Evolutionary conservation across 1,140 invertebrate genomes (phyloP).

Genomic region (Caenorhabditis elegans): DNA sequence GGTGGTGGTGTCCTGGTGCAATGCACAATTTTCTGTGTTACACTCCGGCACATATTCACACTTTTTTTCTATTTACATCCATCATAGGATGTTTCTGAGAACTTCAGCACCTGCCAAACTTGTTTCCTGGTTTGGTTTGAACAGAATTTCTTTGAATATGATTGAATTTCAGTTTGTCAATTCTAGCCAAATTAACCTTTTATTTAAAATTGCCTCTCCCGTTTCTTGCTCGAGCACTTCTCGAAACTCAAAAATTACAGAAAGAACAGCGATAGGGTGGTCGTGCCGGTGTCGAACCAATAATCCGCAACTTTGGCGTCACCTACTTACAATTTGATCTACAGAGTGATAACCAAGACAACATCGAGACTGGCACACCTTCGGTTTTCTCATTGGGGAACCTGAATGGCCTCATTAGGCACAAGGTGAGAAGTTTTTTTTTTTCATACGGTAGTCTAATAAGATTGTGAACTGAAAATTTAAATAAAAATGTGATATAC

Average conservation of each 20-base stretch:
- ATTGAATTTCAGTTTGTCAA: too few relatives aligned
- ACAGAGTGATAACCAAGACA: not conserved
- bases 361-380: slow-evolving; percentile 19
- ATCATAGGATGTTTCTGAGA: not conserved
- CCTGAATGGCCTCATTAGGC: slow-evolving; percentile 32
- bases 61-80: not conserved
- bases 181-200: too few relatives aligned
- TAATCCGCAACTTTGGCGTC: not conserved
- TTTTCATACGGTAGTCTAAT: not conserved
- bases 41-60: not conserved
- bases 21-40: not conserved
- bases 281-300: not conserved
- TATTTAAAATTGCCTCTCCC: too few relatives aligned
- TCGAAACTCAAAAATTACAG: too few relatives aligned
- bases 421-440: not conserved
- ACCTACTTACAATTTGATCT: not conserved
- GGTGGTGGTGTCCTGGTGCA: not conserved
- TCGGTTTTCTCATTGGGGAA: slow-evolving; percentile 24
- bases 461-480: too few relatives aligned
- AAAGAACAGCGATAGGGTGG: not conserved
- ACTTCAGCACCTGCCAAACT: too few relatives aligned
- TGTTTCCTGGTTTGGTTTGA: too few relatives aligned
- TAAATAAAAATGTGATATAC: too few relatives aligned
- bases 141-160: too few relatives aligned
- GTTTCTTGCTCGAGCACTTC: too few relatives aligned